phyloP scores from a whole-genome alignment of 2,888 invertebrate genomes.

The Caradrina kadenii region DNA sequence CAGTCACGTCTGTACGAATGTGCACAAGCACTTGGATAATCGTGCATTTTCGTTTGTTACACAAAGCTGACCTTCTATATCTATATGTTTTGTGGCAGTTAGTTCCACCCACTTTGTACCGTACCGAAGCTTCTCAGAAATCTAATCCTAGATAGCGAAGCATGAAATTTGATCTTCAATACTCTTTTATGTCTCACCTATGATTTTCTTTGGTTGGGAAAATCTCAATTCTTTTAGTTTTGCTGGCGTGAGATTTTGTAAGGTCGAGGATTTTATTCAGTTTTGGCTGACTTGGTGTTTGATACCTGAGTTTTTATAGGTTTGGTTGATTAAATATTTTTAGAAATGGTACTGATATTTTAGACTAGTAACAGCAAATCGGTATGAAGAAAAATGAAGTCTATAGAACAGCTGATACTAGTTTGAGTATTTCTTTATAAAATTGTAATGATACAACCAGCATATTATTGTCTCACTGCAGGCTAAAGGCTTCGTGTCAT shows the following conservation, averaged over 20 bases:
- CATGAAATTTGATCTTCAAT: conserved; percentile 58
- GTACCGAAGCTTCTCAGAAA: conserved; percentile 22
- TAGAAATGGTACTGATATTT: not conserved
- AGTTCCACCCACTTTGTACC: not conserved
- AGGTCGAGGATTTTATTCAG: conserved; percentile 12
- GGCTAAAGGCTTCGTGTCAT: too few relatives aligned
- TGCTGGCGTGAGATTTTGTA: conserved; percentile 20
- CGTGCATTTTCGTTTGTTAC: too few relatives aligned
- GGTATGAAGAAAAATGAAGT: not conserved
- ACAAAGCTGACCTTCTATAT: not conserved
- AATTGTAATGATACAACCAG: too few relatives aligned
- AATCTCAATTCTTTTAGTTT: conserved; percentile 30
- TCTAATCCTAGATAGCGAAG: conserved; percentile 51
- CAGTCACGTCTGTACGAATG: too few relatives aligned
- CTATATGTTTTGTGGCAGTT: not conserved
- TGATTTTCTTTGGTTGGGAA: conserved; percentile 39
- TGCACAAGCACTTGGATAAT: too few relatives aligned
- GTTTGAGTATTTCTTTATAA: too few relatives aligned
- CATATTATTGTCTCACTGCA: too few relatives aligned
- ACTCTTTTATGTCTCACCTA: conserved; percentile 48
- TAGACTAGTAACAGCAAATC: not conserved
- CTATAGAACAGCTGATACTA: not conserved
- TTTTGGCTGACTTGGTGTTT: conserved; percentile 38
- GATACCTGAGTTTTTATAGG: conserved; percentile 1
- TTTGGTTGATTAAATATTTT: not conserved